These are phyloP conservation scores for Corythornis cristatus DNA, from an alignment of 2,113 vertebrate genomes.

Conservation along the genomic window DNA sequence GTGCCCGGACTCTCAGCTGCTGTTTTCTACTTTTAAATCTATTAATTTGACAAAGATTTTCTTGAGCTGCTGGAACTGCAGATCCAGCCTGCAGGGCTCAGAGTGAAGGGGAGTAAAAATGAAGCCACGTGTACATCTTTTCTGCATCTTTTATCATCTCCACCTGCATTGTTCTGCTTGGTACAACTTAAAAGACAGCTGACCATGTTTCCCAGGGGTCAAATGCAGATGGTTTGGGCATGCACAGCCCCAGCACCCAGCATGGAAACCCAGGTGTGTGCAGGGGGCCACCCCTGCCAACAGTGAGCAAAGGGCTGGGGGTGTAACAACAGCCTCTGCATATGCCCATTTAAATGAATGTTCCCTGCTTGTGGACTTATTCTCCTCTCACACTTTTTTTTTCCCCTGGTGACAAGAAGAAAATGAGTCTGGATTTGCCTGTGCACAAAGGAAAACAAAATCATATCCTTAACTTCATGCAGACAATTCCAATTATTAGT, in stretches of 20 bases:
- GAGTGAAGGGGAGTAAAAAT: conserved; percentile 1
- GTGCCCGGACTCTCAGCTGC: not conserved
- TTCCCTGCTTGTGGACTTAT: not conserved
- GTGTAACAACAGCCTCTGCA: not conserved
- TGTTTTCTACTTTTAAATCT: conserved; percentile 51
- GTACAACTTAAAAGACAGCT: not conserved
- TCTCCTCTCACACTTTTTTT: not conserved
- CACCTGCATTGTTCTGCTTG: conserved; percentile 21
- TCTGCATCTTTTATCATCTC: conserved; percentile 19
- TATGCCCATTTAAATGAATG: not conserved
- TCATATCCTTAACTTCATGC: not conserved
- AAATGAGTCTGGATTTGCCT: not conserved
- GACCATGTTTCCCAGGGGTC: not conserved
- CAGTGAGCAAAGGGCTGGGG: not conserved
- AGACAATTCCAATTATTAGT: conserved; percentile 27
- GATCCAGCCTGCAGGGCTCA: conserved; percentile 47
- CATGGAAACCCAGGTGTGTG: not conserved
- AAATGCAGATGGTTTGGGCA: not conserved
- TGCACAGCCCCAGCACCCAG: not conserved
- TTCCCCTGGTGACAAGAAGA: not conserved
- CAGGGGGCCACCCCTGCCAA: not conserved
- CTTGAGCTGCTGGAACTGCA: conserved; percentile 34
- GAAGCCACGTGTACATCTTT: conserved; percentile 31
- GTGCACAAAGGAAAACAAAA: conserved; percentile 10
- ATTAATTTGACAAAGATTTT: conserved; percentile 62